Evolutionary conservation across 2,888 invertebrate genomes (phyloP).

Genomic region (Chironomus tentans): DNA sequence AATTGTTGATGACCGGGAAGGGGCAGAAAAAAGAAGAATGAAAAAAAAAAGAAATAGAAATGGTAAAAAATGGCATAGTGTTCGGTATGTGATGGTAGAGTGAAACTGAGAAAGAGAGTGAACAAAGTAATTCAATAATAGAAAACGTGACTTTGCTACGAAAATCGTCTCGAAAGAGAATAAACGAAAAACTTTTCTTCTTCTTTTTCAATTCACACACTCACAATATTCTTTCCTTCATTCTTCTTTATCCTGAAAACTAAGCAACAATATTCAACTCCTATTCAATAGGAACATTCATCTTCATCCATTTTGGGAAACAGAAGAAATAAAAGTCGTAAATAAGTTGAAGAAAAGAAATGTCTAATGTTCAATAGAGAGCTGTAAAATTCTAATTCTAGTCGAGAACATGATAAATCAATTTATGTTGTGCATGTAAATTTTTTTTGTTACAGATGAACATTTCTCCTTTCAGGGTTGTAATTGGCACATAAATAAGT

Average conservation of each 20-base stretch:
- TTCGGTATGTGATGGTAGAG: neutral
- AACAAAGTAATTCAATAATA: slow-evolving; percentile 26
- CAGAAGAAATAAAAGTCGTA: too few relatives aligned
- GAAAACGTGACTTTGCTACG: slow-evolving; percentile 22
- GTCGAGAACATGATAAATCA: too few relatives aligned
- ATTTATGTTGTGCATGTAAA: too few relatives aligned
- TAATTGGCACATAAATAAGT: too few relatives aligned
- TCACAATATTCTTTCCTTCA: neutral
- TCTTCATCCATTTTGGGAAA: slow-evolving; percentile 18
- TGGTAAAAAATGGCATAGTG: neutral
- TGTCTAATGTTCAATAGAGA: too few relatives aligned
- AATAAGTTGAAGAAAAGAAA: too few relatives aligned
- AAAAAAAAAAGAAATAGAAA: too few relatives aligned
- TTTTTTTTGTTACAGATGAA: too few relatives aligned
- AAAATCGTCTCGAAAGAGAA: neutral
- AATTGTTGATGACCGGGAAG: neutral
- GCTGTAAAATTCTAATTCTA: too few relatives aligned
- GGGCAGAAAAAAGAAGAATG: neutral
- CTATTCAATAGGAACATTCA: slow-evolving; percentile 19
- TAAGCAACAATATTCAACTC: neutral
- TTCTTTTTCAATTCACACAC: neutral
- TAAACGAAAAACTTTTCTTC: neutral
- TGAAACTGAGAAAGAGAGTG: neutral
- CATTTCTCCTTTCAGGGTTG: too few relatives aligned
- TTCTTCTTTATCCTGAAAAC: neutral